Base-by-base conservation (phyloP, 2,113 vertebrate genomes). In the Centrocercus urophasianus region DNA sequence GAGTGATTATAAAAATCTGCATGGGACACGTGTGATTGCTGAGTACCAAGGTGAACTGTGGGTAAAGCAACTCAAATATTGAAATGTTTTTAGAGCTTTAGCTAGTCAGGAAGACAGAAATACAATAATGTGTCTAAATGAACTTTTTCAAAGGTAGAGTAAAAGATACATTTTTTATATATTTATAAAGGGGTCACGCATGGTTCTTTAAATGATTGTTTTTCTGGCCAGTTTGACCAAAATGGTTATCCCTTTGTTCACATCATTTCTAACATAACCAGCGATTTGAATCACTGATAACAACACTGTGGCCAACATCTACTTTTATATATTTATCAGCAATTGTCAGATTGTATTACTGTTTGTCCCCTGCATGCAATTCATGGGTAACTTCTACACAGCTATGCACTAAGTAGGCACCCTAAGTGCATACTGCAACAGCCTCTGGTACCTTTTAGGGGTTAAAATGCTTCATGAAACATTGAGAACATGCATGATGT, bases 301-400 rank as follows among this genome's bases (percentile, higher is more conserved):
- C 18, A 19, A 45, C 43, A 43, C 32, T 42, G 30, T 5, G 22
- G 27, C 79, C 50, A 77, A 14, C 42, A 19, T 70, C 36, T 90
- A 2, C 42, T 79, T 78, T 73, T 42, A 60, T 25, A 6, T 82
- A 50, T 93, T 93, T 92, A 93, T 93, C 89, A 89, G 71, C 71
- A 80, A 40, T 40, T 93, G 59, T 89, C 86, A 82, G 74, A 75
- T 61, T 52, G 18, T 50, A 20, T 85, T 50, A 20, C 12, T 48
- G 30, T 38, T 60, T 27, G 36, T 38, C 9, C 13, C n/a, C 16
- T 48, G 43, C 27, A 77, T 16, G 30, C 32, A 28, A 63, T 36
- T 52, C 27, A 21, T 38, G 21, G 11, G 34, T 40, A 64, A 40
- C 6, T n/a, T 52, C 34, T 78, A 40, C 15, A 30, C 28, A 40